Base-by-base conservation (phyloP, 2,888 invertebrate genomes). In the Epinotia demarniana region DNA sequence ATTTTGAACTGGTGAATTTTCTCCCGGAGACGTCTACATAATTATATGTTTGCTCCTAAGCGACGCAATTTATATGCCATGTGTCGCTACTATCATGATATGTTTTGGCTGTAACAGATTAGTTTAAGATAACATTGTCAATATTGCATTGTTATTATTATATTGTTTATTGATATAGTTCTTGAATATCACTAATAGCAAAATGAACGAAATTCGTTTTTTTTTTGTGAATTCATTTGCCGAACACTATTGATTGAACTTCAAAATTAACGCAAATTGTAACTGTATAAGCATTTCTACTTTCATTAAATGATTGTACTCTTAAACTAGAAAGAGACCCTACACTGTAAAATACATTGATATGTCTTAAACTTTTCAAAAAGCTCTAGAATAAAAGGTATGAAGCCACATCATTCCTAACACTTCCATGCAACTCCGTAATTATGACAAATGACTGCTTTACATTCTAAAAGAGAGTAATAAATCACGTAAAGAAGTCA, bases 401-500 rank as follows among this genome's bases (percentile, higher is more conserved):
- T 60, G 11, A 39, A 58, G 23, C 11, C 27, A 23, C 58, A 58
- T 19, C 19, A 68, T 18, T 68, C 57, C 23, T 66, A 66, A 27
- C 27, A 66, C 55, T 60, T 69, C 60, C 46, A 69, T 60, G 58
- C 69, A 58, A 60, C 69, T 74, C 49, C 53, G 33, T 63, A 58
- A 75, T 70, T 64, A 61, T 66, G 49, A 66, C 75, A 53, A 75
- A 75, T 66, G 53, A 49, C 69, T 74, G 64, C 60, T 75, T 75
- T 63, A 66, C 70, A 66, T 75, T 71, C 74, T 74, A 75, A 75
- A 71, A 66, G 74, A 23, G 58, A 53, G 58, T 64, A 71, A 75
- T 75, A 75, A 75, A 75, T 75, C 75, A 75, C 67, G 49, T 43
- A 64, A 75, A 70, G 74, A 75, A 75, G 71, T 72, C 71, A 72